Conservation (phyloP, 2,888 invertebrate species). For the Trissolcus japonicus region DNA sequence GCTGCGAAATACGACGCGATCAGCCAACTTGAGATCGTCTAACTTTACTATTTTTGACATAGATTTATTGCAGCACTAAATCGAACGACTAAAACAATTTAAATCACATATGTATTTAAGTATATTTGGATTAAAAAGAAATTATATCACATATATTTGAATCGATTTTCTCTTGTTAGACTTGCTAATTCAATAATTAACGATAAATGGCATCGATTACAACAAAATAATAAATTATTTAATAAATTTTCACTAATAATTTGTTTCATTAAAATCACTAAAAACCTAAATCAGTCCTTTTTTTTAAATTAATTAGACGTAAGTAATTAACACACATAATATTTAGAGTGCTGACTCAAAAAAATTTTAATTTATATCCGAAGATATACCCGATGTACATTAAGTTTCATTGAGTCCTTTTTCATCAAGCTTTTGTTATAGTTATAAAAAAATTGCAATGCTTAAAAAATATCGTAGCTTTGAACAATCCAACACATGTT, state of each 20-base stretch:
- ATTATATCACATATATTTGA: no score
- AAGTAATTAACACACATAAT: conserved; percentile 22
- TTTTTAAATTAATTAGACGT: conserved; percentile 34
- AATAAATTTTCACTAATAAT: no score
- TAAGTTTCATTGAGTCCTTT: no score
- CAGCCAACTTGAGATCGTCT: conserved; percentile 5
- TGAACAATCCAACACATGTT: conserved; percentile 3
- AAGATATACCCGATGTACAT: no score
- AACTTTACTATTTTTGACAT: conserved; percentile 7
- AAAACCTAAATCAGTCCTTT: no score
- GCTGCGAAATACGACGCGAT: conserved; percentile 23
- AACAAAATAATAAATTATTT: conserved; percentile 39
- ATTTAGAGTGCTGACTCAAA: conserved; percentile 5
- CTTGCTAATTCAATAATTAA: conserved; percentile 43
- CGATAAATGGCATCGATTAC: conserved; percentile 26
- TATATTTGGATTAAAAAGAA: no score
- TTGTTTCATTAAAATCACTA: no score
- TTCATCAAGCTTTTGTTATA: no score
- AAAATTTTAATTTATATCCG: no score
- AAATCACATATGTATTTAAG: no score
- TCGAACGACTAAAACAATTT: not conserved
- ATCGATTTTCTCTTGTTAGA: not conserved
- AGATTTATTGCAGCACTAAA: not conserved
- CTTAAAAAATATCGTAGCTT: no score
- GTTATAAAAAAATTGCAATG: no score